phyloP scores from a whole-genome alignment of 2,797 vertebrate genomes.

The Dermochelys coriacea region DNA sequence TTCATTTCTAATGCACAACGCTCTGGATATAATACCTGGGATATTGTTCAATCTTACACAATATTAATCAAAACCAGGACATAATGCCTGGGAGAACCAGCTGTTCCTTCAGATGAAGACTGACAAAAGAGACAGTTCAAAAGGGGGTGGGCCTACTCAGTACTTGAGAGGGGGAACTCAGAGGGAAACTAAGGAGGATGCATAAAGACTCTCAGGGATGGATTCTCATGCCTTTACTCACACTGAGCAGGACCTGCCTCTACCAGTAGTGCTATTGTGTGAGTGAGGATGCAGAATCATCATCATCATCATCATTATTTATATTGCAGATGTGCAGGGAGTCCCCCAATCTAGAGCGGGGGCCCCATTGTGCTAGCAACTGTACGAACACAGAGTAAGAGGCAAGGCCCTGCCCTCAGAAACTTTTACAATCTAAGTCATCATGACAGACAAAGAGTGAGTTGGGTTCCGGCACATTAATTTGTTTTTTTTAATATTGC shows the following conservation, averaged over 20 bases:
- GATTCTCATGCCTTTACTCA: not conserved
- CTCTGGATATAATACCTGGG: not conserved
- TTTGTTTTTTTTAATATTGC: not conserved
- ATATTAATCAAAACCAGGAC: not conserved
- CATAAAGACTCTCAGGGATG: not conserved
- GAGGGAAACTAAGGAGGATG: not conserved
- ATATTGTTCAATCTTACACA: not conserved
- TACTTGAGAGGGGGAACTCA: not conserved
- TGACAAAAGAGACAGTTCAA: not conserved
- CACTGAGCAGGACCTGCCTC: not conserved
- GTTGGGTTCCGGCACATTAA: rapidly evolving
- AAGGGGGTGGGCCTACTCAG: not conserved
- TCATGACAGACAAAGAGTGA: not conserved
- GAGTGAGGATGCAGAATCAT: not conserved
- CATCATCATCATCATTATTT: not conserved
- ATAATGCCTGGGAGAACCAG: not conserved
- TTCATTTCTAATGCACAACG: not conserved
- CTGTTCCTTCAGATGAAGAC: not conserved
- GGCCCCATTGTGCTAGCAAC: not conserved
- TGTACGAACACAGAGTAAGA: not conserved
- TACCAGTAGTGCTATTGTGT: not conserved
- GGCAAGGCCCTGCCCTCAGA: not conserved
- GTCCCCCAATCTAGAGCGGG: not conserved
- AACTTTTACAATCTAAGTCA: not conserved
- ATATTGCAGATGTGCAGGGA: not conserved